Percentiles rank a stretch among this genome's conserved stretches.
Evolutionary conservation across 2,113 vertebrate species (phyloP).

Genomic region (Daubentonia madagascariensis): DNA sequence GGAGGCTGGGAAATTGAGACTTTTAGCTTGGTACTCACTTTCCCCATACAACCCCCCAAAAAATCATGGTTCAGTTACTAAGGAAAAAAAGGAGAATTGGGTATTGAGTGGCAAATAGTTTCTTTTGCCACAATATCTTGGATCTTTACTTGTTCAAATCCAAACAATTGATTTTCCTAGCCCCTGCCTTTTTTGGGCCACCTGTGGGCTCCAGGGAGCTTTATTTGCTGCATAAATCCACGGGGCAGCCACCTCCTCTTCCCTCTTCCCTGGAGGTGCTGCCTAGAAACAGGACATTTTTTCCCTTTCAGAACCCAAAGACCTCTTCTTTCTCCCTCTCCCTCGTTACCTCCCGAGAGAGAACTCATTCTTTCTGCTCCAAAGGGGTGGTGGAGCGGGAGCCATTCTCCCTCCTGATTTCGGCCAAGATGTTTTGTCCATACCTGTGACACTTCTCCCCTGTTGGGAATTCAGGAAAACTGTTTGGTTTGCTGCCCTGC

Average conservation of each 20-base stretch:
- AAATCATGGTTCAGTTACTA: not conserved
- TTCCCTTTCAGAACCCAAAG: not conserved
- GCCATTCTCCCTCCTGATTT: too few relatives aligned
- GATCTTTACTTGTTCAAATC: not conserved
- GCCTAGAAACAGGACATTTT: not conserved
- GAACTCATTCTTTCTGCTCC: not conserved
- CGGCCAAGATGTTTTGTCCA: not conserved
- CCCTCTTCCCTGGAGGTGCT: not conserved
- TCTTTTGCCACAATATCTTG: not conserved
- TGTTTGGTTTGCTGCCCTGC: not conserved
- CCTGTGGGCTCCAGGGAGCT: not conserved
- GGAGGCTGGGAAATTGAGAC: not conserved
- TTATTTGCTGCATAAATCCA: not conserved
- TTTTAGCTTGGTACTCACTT: not conserved
- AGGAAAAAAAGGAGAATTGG: not conserved
- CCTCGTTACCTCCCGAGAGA: not conserved
- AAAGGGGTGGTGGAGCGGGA: not conserved
- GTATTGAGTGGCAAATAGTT: not conserved
- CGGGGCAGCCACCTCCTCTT: not conserved
- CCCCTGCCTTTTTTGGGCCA: not conserved
- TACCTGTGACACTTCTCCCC: not conserved
- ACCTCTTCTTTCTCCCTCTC: not conserved
- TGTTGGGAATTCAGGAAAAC: not conserved
- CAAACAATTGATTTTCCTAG: too few relatives aligned
- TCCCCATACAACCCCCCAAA: not conserved